Conservation (phyloP, 2,888 invertebrate species). For the Ypsolopha sequella region DNA sequence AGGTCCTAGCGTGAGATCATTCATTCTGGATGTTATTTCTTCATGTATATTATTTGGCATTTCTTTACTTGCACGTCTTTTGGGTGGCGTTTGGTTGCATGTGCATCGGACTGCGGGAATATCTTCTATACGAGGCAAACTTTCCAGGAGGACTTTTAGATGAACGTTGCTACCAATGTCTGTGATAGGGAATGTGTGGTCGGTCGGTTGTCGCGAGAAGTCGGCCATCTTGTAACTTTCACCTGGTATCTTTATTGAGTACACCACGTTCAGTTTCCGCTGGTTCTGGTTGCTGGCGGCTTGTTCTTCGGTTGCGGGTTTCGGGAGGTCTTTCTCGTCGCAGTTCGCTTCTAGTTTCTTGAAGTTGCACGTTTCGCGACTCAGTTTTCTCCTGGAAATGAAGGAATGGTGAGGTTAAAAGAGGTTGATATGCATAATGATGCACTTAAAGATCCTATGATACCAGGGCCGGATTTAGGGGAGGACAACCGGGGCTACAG, state of each 20-base stretch:
- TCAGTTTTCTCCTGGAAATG: conserved; percentile 48
- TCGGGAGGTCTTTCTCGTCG: conserved; percentile 39
- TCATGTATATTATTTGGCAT: conserved; percentile 33
- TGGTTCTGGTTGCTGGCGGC: background rate
- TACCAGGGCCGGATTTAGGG: too few species aligned
- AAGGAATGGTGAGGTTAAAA: background rate
- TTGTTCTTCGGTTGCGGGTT: conserved; percentile 23
- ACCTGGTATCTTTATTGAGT: conserved; percentile 77
- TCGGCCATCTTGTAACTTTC: conserved; percentile 67
- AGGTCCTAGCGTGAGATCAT: conserved; percentile 57
- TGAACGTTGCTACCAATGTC: conserved; percentile 74
- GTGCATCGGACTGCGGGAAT: conserved; percentile 73
- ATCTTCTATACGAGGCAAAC: conserved; percentile 80
- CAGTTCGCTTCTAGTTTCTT: conserved; percentile 60
- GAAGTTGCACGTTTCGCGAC: conserved; percentile 61
- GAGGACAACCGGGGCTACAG: too few species aligned
- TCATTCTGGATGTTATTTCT: conserved; percentile 46
- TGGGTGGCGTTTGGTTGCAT: conserved; percentile 32
- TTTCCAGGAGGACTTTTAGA: conserved; percentile 73
- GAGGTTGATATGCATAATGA: too few species aligned
- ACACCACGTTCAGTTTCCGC: conserved; percentile 68
- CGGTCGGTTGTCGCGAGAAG: conserved; percentile 70
- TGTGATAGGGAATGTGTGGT: conserved; percentile 81
- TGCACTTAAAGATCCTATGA: too few species aligned
- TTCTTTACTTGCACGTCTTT: conserved; percentile 46